Evolutionary conservation across 2,113 vertebrate species (phyloP).

Genomic region (Coregonus clupeaformis): DNA sequence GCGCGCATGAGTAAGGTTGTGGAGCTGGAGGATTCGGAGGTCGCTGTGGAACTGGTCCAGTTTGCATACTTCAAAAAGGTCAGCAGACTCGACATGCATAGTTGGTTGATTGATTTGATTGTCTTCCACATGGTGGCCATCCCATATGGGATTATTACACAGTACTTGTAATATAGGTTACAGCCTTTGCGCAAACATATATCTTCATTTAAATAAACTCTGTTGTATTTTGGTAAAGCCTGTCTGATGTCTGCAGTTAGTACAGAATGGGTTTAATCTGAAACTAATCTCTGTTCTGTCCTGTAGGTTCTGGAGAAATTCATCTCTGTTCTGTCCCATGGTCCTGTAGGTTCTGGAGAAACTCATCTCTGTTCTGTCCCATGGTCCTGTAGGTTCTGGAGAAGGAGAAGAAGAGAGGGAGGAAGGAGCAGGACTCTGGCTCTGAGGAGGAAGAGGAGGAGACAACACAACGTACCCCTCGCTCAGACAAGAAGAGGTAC

Average conservation of each 20-base stretch:
- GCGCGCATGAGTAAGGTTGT: slow-evolving; percentile 92
- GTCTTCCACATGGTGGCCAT: no score
- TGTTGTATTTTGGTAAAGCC: no score
- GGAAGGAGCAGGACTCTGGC: slow-evolving; percentile 30
- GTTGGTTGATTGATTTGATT: no score
- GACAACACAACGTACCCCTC: slow-evolving; percentile 63
- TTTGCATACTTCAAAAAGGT: slow-evolving; percentile 99
- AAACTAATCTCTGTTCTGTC: no score
- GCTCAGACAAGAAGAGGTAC: slow-evolving; percentile 79
- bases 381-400: slow-evolving; percentile 83
- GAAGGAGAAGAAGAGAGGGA: slow-evolving; percentile 90
- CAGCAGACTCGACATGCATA: no score
- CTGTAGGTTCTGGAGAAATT: slow-evolving; percentile 92
- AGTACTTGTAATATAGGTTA: no score
- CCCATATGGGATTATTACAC: no score
- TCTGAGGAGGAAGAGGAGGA: slow-evolving; percentile 76
- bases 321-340: no score
- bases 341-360: slow-evolving; percentile 83
- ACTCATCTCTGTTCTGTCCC: no score
- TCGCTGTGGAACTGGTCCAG: slow-evolving; percentile 92
- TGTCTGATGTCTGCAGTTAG: not conserved
- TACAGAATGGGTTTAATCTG: not conserved
- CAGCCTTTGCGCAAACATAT: no score
- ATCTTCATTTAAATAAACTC: no score
- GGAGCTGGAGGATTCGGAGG: slow-evolving; percentile 87